Evolutionary conservation across 2,888 invertebrate genomes (phyloP).

Genomic region (Alentia gelatinosa): DNA sequence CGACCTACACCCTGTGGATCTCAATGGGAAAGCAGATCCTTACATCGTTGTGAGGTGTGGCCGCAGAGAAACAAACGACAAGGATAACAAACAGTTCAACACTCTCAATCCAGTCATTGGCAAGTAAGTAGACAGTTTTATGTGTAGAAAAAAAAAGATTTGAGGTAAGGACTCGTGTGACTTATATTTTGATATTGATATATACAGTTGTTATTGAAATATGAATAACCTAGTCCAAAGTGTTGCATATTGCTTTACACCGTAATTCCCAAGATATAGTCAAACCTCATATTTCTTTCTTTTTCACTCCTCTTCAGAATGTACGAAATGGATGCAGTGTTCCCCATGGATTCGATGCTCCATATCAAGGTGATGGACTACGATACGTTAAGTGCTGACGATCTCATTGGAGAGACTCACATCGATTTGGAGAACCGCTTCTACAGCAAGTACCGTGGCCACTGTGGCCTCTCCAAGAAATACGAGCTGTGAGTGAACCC

Average conservation of each 20-base stretch:
- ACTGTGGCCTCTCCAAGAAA: constrained; percentile 76
- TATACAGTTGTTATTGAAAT: too few species aligned
- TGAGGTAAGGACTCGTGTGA: too few species aligned
- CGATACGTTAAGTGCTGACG: constrained; percentile 74
- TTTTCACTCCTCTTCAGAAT: too few species aligned
- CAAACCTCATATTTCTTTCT: too few species aligned
- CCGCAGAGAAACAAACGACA: constrained; percentile 63
- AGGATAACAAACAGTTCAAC: constrained; percentile 63
- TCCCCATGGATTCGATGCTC: constrained; percentile 68
- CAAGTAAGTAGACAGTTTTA: constrained; percentile 59
- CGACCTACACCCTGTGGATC: constrained; percentile 66
- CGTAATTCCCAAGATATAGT: too few species aligned
- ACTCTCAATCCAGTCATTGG: constrained; percentile 68
- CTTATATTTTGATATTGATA: too few species aligned
- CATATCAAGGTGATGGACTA: constrained; percentile 71
- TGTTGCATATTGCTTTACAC: too few species aligned
- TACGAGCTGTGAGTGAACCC: constrained; percentile 65
- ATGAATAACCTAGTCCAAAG: too few species aligned
- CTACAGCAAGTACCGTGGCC: constrained; percentile 76
- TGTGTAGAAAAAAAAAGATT: neutral
- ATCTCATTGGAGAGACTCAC: constrained; percentile 79
- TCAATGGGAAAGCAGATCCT: constrained; percentile 67
- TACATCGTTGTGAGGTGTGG: constrained; percentile 66
- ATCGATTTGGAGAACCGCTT: constrained; percentile 81
- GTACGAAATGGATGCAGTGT: constrained; percentile 64